Base-by-base conservation (phyloP, 2,797 vertebrate species). In the Catostomus latipinnis region DNA sequence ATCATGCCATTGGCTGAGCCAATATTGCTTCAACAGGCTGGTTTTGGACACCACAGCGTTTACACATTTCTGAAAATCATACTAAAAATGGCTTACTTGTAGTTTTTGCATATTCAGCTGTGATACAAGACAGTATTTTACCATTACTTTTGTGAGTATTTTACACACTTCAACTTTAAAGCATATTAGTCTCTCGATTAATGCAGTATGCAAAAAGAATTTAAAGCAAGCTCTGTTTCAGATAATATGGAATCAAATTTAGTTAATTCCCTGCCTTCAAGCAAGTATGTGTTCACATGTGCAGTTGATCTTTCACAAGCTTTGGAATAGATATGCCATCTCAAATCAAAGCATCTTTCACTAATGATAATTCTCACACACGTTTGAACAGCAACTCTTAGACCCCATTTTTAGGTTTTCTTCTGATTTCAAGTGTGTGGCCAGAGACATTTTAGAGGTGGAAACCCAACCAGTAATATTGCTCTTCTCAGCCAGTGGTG, bases 401-500 rank as follows among this genome's bases (percentile, higher is more conserved):
- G 14, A 5, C 8, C 8, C 12, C 1, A 0, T 9, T 49, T 57
- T 13, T 7, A 13, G 8, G 34, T 63, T 11, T 72, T 72, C 5
- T 12, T 57, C 10, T 66, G 16, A 58, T 73, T 77, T 73, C 6
- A 49, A 43, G 16, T 57, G 16, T 16, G 50, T 18, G 13, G 5
- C 10, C 53, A 22, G 14, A 52, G 22, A 50, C 75, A 53, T 58
- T 78, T 65, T 34, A 43, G 53, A 1, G n/a, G 45, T 80, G 61
- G 18, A 73, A 58, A 67, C 13, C 13, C 46, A 1, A 43, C 10
- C 52, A 50, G 69, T 72, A 49, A 66, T 45, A 14, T 70, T 65
- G 72, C 50, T 76, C 9, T 50, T 52, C 22, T 74, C 43, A 11
- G 11, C 22, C 58, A 54, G 22, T 22, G 77, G 58, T 80, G 71